Evolutionary conservation across 2,797 vertebrate genomes (phyloP), one percentile per base, ranked within the genome.

Genomic region (Decapterus maruadsi): DNA sequence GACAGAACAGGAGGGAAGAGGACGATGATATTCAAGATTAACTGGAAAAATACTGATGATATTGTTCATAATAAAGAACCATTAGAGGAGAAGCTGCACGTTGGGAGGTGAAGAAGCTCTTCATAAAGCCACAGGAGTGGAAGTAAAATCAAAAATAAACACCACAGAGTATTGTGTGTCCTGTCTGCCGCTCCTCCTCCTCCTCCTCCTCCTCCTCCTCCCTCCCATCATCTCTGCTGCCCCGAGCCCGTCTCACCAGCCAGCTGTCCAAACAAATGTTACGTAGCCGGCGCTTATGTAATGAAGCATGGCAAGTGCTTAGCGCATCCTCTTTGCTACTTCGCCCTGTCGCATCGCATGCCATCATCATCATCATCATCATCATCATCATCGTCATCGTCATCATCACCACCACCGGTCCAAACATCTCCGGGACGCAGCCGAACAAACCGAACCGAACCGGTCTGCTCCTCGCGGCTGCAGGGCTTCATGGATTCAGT

Each of bases 211-310:
- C 58, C 31, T 34, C 31, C 31, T 34, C 31, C 68, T 57, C 58
- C 36, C 69, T 56, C 72, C 69, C 82, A 68, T 83, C 78, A 78
- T 72, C 74, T 8, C 50, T 11, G 63, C 83, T 74, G 85, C 78
- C 84, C 80, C 2, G 0, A 81, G 88, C 86, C 86, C 72, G 38
- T 88, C 89, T 90, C 89, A 82, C 64, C 83, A 87, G 80, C 89
- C 92, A 94, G 92, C 93, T 94, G 93, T 93, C 92, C 88, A 92
- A 91, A 90, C 88, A 91, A 92, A 89, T 64, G 85, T 93, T 90
- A 93, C 81, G 82, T 87, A 90, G 88, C 88, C 56, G 7, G 17
- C 31, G 56, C 87, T 95, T 94, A 94, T 89, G 91, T 93, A 94
- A 95, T 84, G 74, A 80, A 92, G 76, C 75, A 66, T 71, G 79